Evolutionary conservation across 2,113 vertebrate species (phyloP).

Genomic region (Tretioscincus oriximinensis): DNA sequence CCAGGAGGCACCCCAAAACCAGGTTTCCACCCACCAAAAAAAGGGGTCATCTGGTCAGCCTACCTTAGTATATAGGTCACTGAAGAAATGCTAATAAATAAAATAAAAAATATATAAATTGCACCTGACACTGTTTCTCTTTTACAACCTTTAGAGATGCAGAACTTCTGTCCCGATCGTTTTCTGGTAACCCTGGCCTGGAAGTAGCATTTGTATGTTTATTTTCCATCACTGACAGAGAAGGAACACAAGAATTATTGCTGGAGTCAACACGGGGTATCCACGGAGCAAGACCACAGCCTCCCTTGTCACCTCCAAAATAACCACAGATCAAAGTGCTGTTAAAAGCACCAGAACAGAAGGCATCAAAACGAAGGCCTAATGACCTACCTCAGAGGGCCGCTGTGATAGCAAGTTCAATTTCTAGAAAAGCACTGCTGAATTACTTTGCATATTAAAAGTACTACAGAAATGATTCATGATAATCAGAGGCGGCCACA

Average conservation of each 20-base stretch:
- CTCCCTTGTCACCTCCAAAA: neutral
- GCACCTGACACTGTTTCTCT: too few relatives aligned
- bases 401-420: neutral
- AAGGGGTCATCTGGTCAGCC: too few relatives aligned
- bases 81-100: too few relatives aligned
- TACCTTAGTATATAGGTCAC: too few relatives aligned
- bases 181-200: too few relatives aligned
- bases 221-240: neutral
- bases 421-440: neutral
- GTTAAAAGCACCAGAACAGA: neutral
- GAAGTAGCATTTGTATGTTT: neutral
- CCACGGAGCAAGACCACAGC: neutral
- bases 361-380: neutral
- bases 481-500: neutral
- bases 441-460: conserved; percentile 7
- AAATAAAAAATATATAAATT: too few relatives aligned
- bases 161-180: too few relatives aligned
- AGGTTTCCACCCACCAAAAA: too few relatives aligned
- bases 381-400: neutral
- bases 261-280: neutral
- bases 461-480: neutral
- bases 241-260: neutral
- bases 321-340: neutral
- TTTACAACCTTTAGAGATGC: too few relatives aligned
- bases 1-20: too few relatives aligned